A percentile compares a stretch with the other conserved stretches of the same genome.
Conservation (phyloP, 2,113 vertebrate genomes). For the Ctenodactylus gundi region DNA sequence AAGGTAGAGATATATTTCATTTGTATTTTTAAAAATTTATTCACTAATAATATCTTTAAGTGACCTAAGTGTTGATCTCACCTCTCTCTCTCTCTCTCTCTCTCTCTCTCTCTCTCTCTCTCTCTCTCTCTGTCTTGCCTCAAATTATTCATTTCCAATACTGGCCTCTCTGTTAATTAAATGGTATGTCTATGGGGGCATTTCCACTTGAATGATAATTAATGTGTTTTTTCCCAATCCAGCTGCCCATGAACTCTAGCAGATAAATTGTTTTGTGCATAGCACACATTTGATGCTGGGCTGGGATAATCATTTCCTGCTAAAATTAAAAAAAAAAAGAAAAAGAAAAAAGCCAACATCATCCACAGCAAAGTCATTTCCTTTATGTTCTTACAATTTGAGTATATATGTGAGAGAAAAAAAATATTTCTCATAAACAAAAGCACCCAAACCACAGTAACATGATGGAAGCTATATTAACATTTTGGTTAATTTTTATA, state of each 20-base stretch:
- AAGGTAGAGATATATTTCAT: slow-evolving; percentile 23
- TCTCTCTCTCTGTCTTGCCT: slow-evolving; percentile 49
- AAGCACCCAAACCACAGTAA: background rate
- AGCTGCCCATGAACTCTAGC: slow-evolving; percentile 77
- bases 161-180: slow-evolving; percentile 82
- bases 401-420: background rate
- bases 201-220: slow-evolving; percentile 82
- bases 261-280: slow-evolving; percentile 72
- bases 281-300: slow-evolving; percentile 58
- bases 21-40: slow-evolving; percentile 39
- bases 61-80: slow-evolving; percentile 58
- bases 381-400: background rate
- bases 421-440: slow-evolving; percentile 7
- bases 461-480: background rate
- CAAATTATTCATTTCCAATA: slow-evolving; percentile 73
- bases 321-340: background rate
- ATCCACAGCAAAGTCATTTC: background rate
- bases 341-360: background rate
- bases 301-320: slow-evolving; percentile 63
- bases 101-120: slow-evolving; percentile 53
- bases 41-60: slow-evolving; percentile 46
- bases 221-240: slow-evolving; percentile 71
- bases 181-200: slow-evolving; percentile 78
- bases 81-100: slow-evolving; percentile 51
- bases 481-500: slow-evolving; percentile 59